A percentile compares a stretch with the other conserved stretches of the same genome.
These are phyloP conservation scores for Tachuris rubrigastra DNA, from an alignment of 2,113 vertebrate species.

Conservation along the genomic window DNA sequence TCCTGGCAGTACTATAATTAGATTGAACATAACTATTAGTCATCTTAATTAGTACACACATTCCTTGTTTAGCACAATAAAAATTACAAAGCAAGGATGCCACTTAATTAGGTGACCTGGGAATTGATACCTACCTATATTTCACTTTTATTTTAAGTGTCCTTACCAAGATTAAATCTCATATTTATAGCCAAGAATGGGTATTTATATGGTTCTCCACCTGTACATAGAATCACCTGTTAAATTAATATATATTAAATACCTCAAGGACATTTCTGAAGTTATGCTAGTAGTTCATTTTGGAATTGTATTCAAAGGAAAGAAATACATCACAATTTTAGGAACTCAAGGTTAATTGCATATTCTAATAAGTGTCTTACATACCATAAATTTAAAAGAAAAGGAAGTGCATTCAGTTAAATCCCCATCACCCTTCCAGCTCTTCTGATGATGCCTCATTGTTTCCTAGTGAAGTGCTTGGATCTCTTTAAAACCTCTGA, in stretches of 20 bases:
- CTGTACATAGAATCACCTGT: conserved; percentile 47
- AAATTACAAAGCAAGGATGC: conserved; percentile 58
- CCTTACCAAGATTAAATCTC: conserved; percentile 49
- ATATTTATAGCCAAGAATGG: conserved; percentile 50
- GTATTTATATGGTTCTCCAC: conserved; percentile 37
- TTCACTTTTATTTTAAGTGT: conserved; percentile 59
- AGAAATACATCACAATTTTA: conserved; percentile 50
- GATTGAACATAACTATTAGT: conserved; percentile 49
- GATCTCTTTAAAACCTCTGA: neutral
- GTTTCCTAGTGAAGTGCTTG: neutral
- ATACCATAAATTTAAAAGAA: conserved; percentile 28
- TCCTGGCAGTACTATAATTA: conserved; percentile 54
- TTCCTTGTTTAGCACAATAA: conserved; percentile 62
- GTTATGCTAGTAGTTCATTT: conserved; percentile 32
- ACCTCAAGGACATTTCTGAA: conserved; percentile 56
- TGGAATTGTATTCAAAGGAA: conserved; percentile 15
- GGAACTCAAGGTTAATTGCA: conserved; percentile 63
- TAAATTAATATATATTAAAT: conserved; percentile 58
- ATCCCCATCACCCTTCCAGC: neutral
- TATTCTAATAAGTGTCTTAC: conserved; percentile 19
- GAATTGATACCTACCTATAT: conserved; percentile 57
- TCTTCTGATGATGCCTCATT: neutral
- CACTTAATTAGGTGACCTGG: conserved; percentile 68
- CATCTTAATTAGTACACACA: conserved; percentile 57
- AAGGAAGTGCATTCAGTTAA: conserved; percentile 3